Percentiles rank a stretch among this genome's conserved stretches.
Evolutionary conservation across 2,797 vertebrate species (phyloP).

Genomic region (Sebastes taczanowskii): DNA sequence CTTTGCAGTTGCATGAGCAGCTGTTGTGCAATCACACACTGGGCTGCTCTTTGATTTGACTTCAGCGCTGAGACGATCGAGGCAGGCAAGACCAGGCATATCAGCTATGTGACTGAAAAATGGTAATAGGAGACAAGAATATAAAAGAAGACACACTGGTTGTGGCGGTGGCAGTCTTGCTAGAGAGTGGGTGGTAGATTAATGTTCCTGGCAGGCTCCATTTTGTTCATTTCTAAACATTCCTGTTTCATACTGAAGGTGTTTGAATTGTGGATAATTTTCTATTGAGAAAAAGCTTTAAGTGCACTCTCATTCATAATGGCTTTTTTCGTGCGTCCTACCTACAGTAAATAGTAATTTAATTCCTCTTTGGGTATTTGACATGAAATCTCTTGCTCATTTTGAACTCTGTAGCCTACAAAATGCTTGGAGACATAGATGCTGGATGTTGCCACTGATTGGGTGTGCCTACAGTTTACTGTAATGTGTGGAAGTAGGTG

Average conservation of each 20-base stretch:
- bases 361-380: conserved; percentile 69
- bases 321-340: conserved; percentile 48
- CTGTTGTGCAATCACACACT: conserved; percentile 84
- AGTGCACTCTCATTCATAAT: conserved; percentile 64
- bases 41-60: conserved; percentile 81
- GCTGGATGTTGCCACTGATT: conserved; percentile 57
- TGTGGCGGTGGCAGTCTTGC: conserved; percentile 66
- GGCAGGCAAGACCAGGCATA: conserved; percentile 87
- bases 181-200: conserved; percentile 77
- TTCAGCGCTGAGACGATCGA: conserved; percentile 72
- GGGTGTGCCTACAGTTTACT: conserved; percentile 61
- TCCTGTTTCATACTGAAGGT: conserved; percentile 59
- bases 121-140: conserved; percentile 79
- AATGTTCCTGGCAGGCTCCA: conserved; percentile 70
- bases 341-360: conserved; percentile 70
- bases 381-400: conserved; percentile 46
- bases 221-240: conserved; percentile 77
- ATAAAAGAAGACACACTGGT: conserved; percentile 81
- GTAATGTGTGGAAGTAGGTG: conserved; percentile 47
- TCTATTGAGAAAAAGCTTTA: conserved; percentile 66
- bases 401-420: conserved; percentile 52
- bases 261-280: conserved; percentile 73
- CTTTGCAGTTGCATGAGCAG: conserved; percentile 64
- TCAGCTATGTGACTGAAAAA: conserved; percentile 83
- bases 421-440: conserved; percentile 61